phyloP scores from a whole-genome alignment of 2,888 invertebrate genomes.

The Eumerus sabulonum region DNA sequence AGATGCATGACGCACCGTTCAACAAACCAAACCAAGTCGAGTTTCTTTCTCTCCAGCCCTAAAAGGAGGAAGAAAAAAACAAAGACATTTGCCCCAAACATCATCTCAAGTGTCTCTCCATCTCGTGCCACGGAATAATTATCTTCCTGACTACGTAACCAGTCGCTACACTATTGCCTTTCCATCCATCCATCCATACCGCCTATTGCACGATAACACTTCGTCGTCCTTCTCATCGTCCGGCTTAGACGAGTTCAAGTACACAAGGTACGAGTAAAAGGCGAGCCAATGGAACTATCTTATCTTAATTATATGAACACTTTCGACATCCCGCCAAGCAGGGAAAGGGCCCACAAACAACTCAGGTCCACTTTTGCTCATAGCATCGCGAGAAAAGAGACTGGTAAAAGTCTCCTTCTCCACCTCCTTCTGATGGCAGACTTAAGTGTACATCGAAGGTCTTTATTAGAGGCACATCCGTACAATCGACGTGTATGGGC shows the following conservation, averaged over 20 bases:
- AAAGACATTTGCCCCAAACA: conserved; percentile 19
- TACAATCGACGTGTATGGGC: conserved; percentile 44
- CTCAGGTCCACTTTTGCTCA: conserved; percentile 15
- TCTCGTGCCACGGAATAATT: conserved; percentile 67
- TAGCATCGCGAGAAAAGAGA: background rate
- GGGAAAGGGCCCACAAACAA: conserved; percentile 49
- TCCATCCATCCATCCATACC: conserved; percentile 15
- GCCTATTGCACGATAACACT: conserved; percentile 44
- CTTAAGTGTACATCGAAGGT: conserved; percentile 59
- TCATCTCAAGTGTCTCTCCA: conserved; percentile 55
- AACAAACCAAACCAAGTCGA: conserved; percentile 7
- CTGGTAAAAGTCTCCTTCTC: conserved; percentile 32
- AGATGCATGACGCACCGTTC: conserved; percentile 47
- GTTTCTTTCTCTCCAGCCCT: conserved; percentile 3
- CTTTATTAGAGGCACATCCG: conserved; percentile 58
- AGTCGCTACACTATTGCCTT: conserved; percentile 59
- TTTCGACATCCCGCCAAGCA: conserved; percentile 52
- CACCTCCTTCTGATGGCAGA: background rate
- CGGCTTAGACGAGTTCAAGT: conserved; percentile 37
- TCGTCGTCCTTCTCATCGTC: conserved; percentile 22
- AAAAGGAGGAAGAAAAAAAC: background rate
- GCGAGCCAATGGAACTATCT: conserved; percentile 60
- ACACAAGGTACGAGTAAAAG: conserved; percentile 24
- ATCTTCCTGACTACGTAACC: conserved; percentile 37
- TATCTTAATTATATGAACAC: conserved; percentile 64